A percentile compares a stretch with the other conserved stretches of the same genome.
These are phyloP conservation scores for Chloromyia formosa DNA, from an alignment of 2,888 invertebrate genomes.

Conservation along the genomic window DNA sequence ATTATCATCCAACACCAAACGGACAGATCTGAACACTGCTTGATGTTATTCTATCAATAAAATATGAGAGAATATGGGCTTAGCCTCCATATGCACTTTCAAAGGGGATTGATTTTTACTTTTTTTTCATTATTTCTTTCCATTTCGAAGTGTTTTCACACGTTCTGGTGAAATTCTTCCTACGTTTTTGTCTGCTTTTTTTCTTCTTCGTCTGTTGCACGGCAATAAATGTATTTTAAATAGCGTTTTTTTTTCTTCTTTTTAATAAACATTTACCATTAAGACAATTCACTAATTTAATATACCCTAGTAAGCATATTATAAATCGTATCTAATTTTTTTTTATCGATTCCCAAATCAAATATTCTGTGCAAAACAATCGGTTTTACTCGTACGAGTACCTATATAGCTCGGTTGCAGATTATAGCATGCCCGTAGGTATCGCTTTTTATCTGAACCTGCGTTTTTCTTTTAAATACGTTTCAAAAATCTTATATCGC, in stretches of 20 bases:
- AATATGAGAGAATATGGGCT: slow-evolving; percentile 20
- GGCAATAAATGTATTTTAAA: slow-evolving; percentile 42
- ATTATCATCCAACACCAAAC: slow-evolving; percentile 45
- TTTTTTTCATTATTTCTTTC: not conserved
- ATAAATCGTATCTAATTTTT: no score
- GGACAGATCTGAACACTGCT: slow-evolving; percentile 29
- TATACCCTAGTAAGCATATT: no score
- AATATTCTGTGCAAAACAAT: no score
- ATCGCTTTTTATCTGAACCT: no score
- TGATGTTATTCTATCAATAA: not conserved
- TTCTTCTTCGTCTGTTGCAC: no score
- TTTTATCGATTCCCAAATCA: no score
- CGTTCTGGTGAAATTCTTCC: no score
- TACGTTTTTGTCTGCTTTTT: no score
- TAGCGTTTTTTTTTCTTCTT: not conserved
- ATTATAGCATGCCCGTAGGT: no score
- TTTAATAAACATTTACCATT: slow-evolving; percentile 26
- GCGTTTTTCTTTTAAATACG: not conserved
- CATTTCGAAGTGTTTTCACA: not conserved
- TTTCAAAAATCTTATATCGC: not conserved
- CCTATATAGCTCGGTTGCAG: no score
- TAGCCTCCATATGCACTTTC: slow-evolving; percentile 38
- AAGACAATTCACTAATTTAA: slow-evolving; percentile 13
- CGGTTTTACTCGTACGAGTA: no score
- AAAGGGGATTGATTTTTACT: not conserved